phyloP scores from a whole-genome alignment of 2,113 vertebrate species.

The Rostratula benghalensis region DNA sequence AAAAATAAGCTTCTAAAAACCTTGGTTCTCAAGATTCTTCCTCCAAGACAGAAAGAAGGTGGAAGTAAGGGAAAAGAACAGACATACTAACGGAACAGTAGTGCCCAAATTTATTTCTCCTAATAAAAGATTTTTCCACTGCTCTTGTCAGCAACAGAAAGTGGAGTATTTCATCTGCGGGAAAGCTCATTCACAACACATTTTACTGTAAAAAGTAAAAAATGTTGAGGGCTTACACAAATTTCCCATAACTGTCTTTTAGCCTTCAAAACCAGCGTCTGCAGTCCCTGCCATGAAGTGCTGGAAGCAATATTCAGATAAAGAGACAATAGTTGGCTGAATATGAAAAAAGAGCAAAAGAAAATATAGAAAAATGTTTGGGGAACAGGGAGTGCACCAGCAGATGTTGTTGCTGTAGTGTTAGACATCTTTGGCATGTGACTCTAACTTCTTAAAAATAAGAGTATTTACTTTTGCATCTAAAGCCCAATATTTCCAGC shows the following conservation, averaged over 20 bases:
- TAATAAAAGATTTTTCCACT: neutral
- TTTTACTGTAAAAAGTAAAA: neutral
- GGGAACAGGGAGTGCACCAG: neutral
- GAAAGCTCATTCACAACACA: neutral
- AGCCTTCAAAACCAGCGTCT: neutral
- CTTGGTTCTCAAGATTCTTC: neutral
- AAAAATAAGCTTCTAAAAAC: neutral
- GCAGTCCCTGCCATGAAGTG: neutral
- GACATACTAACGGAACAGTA: neutral
- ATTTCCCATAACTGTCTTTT: neutral
- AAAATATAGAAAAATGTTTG: neutral
- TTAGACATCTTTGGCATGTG: neutral
- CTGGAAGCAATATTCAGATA: neutral
- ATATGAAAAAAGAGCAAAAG: neutral
- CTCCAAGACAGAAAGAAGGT: neutral
- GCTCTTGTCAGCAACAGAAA: neutral
- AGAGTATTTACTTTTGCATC: neutral
- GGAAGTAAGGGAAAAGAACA: neutral
- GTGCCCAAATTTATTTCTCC: neutral
- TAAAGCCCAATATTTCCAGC: neutral
- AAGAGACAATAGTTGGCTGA: neutral
- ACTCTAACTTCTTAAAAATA: conserved; percentile 10
- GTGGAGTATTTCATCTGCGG: neutral
- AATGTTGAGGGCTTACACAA: neutral
- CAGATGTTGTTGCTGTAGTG: neutral